Evolutionary conservation across 2,113 vertebrate genomes (phyloP), one percentile per base, ranked within the genome.

Genomic region (Casuarius casuarius): DNA sequence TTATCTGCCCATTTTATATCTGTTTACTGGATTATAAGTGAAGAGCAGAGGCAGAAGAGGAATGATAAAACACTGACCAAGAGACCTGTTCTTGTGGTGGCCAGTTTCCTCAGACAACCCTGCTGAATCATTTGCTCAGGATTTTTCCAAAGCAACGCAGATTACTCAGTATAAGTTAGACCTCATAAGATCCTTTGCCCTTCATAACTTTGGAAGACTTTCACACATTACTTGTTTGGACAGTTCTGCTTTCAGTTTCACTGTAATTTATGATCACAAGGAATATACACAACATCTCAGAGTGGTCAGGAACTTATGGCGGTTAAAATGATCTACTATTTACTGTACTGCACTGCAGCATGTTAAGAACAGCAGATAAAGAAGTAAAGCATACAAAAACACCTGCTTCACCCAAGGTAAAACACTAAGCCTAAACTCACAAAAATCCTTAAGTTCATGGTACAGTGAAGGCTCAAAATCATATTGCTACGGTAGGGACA

Each of bases 101-200:
- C 26, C n/a, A 52, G 38, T 91, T 97, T 76, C 90, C 94, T 92
- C 87, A 89, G 78, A 91, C 46, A 90, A 91, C 71, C 80, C 83
- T 72, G 72, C 67, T 93, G 85, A 94, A 83, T 97, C 84, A 87
- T 65, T 92, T 94, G 67, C 49, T 80, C 28, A 67, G 78, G 33
- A 31, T 25, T 84, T 89, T 93, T 96, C 62, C 91, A 81, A 91
- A 88, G 74, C 44, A 40, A 29, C 44, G 63, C 10, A 40, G 66
- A 61, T 73, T 72, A 31, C 77, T 73, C 44, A 49, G 63, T 92
- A 88, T 76, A 84, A 40, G 80, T 84, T 67, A 62, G 74, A 72
- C n/a, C 51, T 91, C 76, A 65, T 23, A 81, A 75, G n/a, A 14
- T 48, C 74, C 94, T 90, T 90, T 56, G 40, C 84, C 70, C 62